phyloP scores from a whole-genome alignment of 2,113 vertebrate species.

The Aldabrachelys gigantea region DNA sequence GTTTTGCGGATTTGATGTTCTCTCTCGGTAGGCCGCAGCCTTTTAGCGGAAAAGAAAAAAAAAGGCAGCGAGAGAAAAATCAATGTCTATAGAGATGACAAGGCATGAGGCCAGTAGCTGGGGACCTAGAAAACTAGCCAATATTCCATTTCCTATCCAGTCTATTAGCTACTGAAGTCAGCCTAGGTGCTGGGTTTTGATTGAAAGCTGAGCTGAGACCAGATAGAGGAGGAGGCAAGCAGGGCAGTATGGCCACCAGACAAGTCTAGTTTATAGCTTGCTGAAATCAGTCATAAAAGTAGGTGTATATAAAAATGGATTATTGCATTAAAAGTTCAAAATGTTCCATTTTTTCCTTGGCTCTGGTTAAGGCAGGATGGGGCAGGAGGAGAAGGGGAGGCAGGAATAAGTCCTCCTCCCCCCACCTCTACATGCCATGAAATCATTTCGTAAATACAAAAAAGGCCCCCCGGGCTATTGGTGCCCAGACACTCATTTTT shows the following conservation, averaged over 20 bases:
- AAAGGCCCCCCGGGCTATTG: constrained; percentile 92
- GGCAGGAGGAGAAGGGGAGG: not conserved
- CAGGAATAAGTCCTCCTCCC: constrained; percentile 13
- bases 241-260: constrained; percentile 79
- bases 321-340: constrained; percentile 78
- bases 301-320: constrained; percentile 80
- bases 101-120: constrained; percentile 78
- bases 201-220: constrained; percentile 81
- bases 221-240: constrained; percentile 75
- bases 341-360: constrained; percentile 48
- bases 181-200: constrained; percentile 80
- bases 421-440: constrained; percentile 80
- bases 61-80: constrained; percentile 73
- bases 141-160: constrained; percentile 87
- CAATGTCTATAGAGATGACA: constrained; percentile 87
- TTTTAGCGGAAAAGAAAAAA: constrained; percentile 55
- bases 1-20: constrained; percentile 64
- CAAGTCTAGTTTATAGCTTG: constrained; percentile 69
- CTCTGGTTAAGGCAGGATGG: constrained; percentile 33
- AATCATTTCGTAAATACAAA: constrained; percentile 93
- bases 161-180: constrained; percentile 88
- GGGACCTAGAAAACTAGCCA: constrained; percentile 81
- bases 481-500: constrained; percentile 94
- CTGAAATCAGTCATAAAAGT: constrained; percentile 74
- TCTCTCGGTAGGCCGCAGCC: constrained; percentile 54